Evolutionary conservation across 2,888 invertebrate species (phyloP).

Genomic region (Carabus problematicus): DNA sequence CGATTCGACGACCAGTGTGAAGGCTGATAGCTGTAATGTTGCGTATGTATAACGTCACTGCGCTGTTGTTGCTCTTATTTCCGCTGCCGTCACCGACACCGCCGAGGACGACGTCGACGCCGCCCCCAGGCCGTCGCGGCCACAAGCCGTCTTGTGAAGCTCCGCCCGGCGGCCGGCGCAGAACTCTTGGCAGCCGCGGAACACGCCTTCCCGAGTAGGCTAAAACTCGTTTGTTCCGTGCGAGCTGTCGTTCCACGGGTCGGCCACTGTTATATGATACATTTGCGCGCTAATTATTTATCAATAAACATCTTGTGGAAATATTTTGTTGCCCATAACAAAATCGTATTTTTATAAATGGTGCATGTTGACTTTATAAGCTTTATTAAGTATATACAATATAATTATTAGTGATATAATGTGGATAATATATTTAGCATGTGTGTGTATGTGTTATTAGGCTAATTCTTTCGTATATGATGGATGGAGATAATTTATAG

Average conservation of each 20-base stretch:
- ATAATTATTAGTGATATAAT: too few species aligned
- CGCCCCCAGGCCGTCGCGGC: slow-evolving; percentile 34
- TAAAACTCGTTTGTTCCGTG: slow-evolving; percentile 45
- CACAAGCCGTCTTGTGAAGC: slow-evolving; percentile 52
- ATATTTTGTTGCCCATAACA: too few species aligned
- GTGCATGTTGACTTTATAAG: too few species aligned
- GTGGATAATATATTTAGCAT: too few species aligned
- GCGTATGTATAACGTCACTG: slow-evolving; percentile 6
- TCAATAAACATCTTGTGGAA: background rate
- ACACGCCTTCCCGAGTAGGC: slow-evolving; percentile 55
- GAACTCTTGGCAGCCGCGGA: slow-evolving; percentile 3
- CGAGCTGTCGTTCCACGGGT: slow-evolving; percentile 3
- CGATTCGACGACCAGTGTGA: too few species aligned
- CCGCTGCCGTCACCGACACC: slow-evolving; percentile 15
- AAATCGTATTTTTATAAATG: too few species aligned
- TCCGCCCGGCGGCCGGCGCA: slow-evolving; percentile 54
- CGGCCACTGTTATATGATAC: slow-evolving; percentile 13
- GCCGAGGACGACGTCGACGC: slow-evolving; percentile 26
- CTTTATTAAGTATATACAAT: too few species aligned
- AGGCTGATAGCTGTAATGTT: too few species aligned
- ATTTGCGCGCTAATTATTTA: slow-evolving; percentile 19
- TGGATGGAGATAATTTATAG: too few species aligned
- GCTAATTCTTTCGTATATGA: too few species aligned
- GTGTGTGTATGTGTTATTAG: too few species aligned
- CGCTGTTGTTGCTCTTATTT: slow-evolving; percentile 25